Conservation (phyloP, 2,888 invertebrate genomes). For the Anthophora plumipes region DNA sequence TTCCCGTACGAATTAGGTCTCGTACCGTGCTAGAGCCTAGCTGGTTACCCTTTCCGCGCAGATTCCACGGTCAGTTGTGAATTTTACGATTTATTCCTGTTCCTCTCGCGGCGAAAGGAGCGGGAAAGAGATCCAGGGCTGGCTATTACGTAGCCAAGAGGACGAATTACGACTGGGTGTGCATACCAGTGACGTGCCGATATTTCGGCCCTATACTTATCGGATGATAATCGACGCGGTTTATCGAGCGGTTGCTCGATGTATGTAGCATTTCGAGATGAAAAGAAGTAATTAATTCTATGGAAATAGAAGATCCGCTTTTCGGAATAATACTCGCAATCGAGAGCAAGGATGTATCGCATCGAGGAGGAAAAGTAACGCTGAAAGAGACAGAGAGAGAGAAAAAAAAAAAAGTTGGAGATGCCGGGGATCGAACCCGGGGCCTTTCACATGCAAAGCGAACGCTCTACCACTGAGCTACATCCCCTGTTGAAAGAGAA, state of each 20-base stretch:
- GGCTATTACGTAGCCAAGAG: slow-evolving; percentile 69
- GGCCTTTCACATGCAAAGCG: slow-evolving; percentile 99
- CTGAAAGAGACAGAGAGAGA: too few species aligned
- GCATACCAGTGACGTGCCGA: slow-evolving; percentile 79
- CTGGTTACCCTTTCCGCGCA: slow-evolving; percentile 2
- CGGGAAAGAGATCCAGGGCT: slow-evolving; percentile 27
- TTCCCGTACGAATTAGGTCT: neutral
- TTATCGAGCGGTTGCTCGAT: too few species aligned
- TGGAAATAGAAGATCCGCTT: too few species aligned
- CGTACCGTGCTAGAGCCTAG: neutral
- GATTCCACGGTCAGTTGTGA: slow-evolving; percentile 71
- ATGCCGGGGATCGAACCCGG: slow-evolving; percentile 99
- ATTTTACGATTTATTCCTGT: slow-evolving; percentile 81
- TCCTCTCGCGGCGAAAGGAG: slow-evolving; percentile 55
- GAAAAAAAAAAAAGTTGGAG: slow-evolving; percentile 88
- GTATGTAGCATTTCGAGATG: neutral
- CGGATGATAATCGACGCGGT: slow-evolving; percentile 83
- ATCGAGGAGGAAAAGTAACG: too few species aligned
- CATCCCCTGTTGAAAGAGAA: slow-evolving; percentile 87
- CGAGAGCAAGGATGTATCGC: neutral
- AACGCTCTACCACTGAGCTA: slow-evolving; percentile 99
- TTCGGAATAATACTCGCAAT: too few species aligned
- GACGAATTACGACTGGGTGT: slow-evolving; percentile 80
- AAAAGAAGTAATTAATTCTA: too few species aligned
- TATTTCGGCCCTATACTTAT: slow-evolving; percentile 81